Evolutionary conservation across 2,113 vertebrate genomes (phyloP).

Genomic region (human (Homo sapiens)): DNA sequence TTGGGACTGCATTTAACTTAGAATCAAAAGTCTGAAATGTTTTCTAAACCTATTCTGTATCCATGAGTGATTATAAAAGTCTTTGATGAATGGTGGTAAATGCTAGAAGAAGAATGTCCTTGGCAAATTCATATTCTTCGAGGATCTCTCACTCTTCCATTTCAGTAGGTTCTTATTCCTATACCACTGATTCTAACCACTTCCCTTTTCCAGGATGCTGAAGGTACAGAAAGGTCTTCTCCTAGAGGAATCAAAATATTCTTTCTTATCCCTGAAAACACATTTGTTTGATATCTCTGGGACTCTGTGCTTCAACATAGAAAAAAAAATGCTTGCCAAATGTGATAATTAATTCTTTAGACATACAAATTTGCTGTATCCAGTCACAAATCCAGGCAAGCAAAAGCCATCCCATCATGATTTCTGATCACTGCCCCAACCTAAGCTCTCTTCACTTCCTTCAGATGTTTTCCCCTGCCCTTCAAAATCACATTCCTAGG

Average conservation of each 20-base stretch:
- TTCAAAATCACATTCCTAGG: not conserved
- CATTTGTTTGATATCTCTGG: not conserved
- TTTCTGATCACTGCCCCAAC: not conserved
- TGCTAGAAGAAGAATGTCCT: not conserved
- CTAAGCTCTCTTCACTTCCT: not conserved
- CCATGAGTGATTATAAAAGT: not conserved
- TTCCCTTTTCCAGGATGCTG: not conserved
- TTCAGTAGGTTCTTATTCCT: not conserved
- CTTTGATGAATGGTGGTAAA: not conserved
- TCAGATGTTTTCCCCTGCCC: not conserved
- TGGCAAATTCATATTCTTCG: not conserved
- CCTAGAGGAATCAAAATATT: not conserved
- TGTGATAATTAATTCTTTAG: not conserved
- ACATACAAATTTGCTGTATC: not conserved
- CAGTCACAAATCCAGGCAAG: not conserved
- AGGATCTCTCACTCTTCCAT: not conserved
- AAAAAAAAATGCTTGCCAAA: not conserved
- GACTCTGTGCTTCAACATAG: not conserved
- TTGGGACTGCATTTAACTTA: not conserved
- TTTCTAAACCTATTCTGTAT: not conserved
- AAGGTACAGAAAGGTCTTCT: not conserved
- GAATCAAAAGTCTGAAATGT: not conserved
- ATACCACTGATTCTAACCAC: not conserved
- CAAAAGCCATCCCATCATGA: not conserved
- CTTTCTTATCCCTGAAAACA: conserved; percentile 15